Evolutionary conservation across 2,113 vertebrate species (phyloP), one percentile per base, ranked within the genome.

Genomic region (Lynx canadensis): DNA sequence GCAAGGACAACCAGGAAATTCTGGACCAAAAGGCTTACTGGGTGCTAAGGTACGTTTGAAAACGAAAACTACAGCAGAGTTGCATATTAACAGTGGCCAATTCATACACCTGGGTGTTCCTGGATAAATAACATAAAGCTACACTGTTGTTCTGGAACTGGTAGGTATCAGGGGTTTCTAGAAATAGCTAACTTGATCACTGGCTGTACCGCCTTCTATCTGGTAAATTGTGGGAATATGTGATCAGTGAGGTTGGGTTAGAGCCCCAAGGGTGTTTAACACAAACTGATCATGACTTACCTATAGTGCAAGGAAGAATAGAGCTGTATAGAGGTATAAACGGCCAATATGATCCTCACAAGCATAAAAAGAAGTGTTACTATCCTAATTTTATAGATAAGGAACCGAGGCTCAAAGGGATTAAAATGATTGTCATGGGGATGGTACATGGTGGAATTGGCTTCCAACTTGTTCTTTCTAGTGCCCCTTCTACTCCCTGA

Each of bases 11-110:
- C 97, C 95, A n/a, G 98, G 98, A 97, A 27, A 19, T 41, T 95
- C 55, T 29, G 98, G 98, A 95, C 86, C 76, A 55, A 98, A 97
- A 87, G 98, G 98, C 55, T 41, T 91, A 48, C 89, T 73, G 7
- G 98, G 98, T 60, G 69, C 73, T 92, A 95, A 89, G 98, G 98
- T 98, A 97, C 82, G 98, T 78, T 18, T 97, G 76, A 96, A 71
- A 73, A 88, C 21, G 31, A 66, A 65, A 31, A 74, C 89, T 69
- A 33, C 36, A 25, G 14, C 57, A 41, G 1, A 52, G 79, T 52
- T 65, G 25, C 38, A 87, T 25, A 25, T 71, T 60, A 55, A 8
- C n/a, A 29, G 48, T 14, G 48, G 21, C 57, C 23, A 11, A 11
- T 38, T 65, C 18, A 25, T 9, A 29, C 0, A 7, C 29, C 55